These are phyloP conservation scores for Ceratothoa steindachneri DNA, from an alignment of 2,888 invertebrate genomes.

Conservation along the genomic window DNA sequence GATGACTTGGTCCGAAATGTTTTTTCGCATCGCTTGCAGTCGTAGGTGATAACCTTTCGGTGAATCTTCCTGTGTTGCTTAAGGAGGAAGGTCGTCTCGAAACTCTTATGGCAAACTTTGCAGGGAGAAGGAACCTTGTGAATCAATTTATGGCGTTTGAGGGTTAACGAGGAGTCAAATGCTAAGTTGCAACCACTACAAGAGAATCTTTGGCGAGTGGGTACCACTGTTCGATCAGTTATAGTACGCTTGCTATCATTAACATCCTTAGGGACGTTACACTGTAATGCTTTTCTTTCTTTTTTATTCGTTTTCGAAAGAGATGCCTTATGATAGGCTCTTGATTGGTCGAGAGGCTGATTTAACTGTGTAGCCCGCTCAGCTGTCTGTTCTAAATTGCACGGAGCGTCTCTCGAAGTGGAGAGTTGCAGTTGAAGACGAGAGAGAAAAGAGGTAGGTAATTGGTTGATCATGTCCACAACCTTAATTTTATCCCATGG, in stretches of 20 bases:
- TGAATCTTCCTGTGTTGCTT: conserved; percentile 1
- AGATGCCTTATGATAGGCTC: too few relatives aligned
- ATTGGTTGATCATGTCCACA: not conserved
- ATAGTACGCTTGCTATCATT: too few relatives aligned
- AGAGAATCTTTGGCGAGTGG: not conserved
- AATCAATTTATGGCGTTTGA: not conserved
- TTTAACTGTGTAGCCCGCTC: too few relatives aligned
- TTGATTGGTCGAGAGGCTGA: too few relatives aligned
- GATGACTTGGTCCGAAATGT: not conserved
- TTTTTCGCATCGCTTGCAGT: not conserved
- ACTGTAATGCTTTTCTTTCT: too few relatives aligned
- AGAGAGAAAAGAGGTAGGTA: not conserved
- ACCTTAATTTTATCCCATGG: not conserved
- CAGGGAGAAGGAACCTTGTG: not conserved
- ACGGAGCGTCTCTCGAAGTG: not conserved
- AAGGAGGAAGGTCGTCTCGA: not conserved
- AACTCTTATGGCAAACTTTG: not conserved
- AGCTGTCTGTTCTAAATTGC: too few relatives aligned
- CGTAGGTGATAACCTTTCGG: not conserved
- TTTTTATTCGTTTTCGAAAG: too few relatives aligned
- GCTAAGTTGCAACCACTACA: not conserved
- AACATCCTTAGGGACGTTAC: too few relatives aligned
- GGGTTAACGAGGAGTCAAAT: not conserved
- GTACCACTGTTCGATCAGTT: too few relatives aligned
- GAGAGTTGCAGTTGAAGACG: not conserved